Evolutionary conservation across 1,140 invertebrate genomes (phyloP).

Genomic region (Macrotrachela quadricornifera): DNA sequence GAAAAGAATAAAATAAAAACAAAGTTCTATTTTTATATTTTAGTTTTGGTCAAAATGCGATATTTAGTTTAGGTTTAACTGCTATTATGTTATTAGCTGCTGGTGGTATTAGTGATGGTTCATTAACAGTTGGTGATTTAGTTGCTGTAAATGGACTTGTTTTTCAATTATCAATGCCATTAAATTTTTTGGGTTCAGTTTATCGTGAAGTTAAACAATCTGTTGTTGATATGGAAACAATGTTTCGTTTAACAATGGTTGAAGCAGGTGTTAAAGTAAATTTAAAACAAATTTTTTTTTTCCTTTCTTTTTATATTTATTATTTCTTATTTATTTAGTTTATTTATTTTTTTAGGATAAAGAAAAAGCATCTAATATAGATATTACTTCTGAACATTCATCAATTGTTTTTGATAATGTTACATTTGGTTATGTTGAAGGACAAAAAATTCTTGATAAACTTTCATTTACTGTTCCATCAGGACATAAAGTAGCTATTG

Average conservation of each 20-base stretch:
- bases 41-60: constrained; percentile 88
- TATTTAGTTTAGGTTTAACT: constrained; percentile 75
- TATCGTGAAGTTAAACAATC: constrained; percentile 84
- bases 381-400: constrained; percentile 46
- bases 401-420: constrained; percentile 75
- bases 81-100: constrained; percentile 81
- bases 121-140: constrained; percentile 87
- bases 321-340: not conserved
- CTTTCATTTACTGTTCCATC: constrained; percentile 66
- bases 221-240: constrained; percentile 89
- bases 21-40: constrained; percentile 7
- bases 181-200: constrained; percentile 87
- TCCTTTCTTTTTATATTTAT: too few relatives aligned
- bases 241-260: constrained; percentile 44
- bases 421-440: constrained; percentile 59
- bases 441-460: constrained; percentile 62
- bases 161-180: constrained; percentile 84
- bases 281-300: too few relatives aligned
- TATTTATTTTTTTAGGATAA: constrained; percentile 40
- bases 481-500: constrained; percentile 87
- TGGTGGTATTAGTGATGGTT: constrained; percentile 61
- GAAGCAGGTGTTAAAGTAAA: not conserved
- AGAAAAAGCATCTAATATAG: constrained; percentile 41
- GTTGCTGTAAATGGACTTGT: constrained; percentile 95
- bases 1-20: constrained; percentile 8